These are phyloP conservation scores for Spodoptera exigua DNA, from an alignment of 2,888 invertebrate genomes.

Conservation along the genomic window DNA sequence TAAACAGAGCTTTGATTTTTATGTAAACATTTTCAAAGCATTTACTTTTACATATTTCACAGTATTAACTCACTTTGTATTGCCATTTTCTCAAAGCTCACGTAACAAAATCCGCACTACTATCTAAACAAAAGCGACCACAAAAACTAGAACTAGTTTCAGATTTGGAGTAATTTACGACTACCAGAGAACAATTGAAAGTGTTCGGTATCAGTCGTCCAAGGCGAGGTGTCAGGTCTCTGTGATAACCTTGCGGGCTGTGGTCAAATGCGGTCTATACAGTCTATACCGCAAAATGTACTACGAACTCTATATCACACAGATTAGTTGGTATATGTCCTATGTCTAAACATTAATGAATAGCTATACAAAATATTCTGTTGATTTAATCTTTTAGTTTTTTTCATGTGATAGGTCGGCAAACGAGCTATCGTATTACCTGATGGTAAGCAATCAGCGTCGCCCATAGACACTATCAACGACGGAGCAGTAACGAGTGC, in stretches of 20 bases:
- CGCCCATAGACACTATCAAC: too few relatives aligned
- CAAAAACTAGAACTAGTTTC: slow-evolving; percentile 22
- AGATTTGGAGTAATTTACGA: slow-evolving; percentile 33
- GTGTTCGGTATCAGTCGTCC: slow-evolving; percentile 64
- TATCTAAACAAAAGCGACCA: slow-evolving; percentile 6
- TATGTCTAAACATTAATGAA: slow-evolving; percentile 32
- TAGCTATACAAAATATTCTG: slow-evolving; percentile 31
- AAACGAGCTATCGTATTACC: too few relatives aligned
- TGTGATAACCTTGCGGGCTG: slow-evolving; percentile 73
- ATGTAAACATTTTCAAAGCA: too few relatives aligned
- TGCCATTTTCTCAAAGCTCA: slow-evolving; percentile 6
- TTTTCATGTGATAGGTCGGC: too few relatives aligned
- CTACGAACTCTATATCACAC: slow-evolving; percentile 23
- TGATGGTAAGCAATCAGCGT: too few relatives aligned
- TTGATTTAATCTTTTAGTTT: slow-evolving; percentile 22
- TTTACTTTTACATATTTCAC: too few relatives aligned
- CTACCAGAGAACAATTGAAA: slow-evolving; percentile 55
- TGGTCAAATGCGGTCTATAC: slow-evolving; percentile 52
- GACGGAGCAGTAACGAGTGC: too few relatives aligned
- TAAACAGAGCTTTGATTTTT: too few relatives aligned
- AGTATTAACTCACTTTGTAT: too few relatives aligned
- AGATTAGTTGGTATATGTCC: slow-evolving; percentile 43
- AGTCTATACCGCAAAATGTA: slow-evolving; percentile 62
- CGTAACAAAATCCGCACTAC: slow-evolving; percentile 27
- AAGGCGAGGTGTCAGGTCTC: slow-evolving; percentile 69